These are phyloP conservation scores for Neotoxoptera formosana DNA, from an alignment of 1,140 invertebrate genomes.

Conservation along the genomic window DNA sequence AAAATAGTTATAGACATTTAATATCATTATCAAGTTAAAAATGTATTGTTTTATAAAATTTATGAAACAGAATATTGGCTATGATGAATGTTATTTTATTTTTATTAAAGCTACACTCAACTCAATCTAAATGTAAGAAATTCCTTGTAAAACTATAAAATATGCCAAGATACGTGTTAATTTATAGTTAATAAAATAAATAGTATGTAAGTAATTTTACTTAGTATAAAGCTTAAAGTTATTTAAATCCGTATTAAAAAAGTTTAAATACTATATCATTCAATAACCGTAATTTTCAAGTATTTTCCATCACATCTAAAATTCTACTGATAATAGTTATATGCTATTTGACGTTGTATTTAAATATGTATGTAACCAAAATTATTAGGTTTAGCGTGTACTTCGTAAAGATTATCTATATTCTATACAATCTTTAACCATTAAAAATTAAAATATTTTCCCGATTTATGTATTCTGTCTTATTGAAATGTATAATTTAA, in stretches of 20 bases:
- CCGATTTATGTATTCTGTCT: not conserved
- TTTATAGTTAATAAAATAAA: conserved; percentile 12
- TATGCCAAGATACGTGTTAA: not conserved
- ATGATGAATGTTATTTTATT: not conserved
- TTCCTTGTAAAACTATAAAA: conserved; percentile 31
- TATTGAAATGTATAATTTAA: conserved; percentile 24
- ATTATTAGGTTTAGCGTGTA: not conserved
- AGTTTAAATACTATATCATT: not conserved
- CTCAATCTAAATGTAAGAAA: not conserved
- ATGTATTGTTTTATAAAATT: not conserved
- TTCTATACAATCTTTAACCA: not conserved
- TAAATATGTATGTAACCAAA: conserved; percentile 1
- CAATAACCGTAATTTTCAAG: not conserved
- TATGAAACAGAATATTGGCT: not conserved
- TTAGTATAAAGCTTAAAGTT: not conserved
- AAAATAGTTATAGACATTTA: not conserved
- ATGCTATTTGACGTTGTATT: not conserved
- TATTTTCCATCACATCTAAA: not conserved
- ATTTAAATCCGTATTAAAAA: not conserved
- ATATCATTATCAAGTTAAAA: not conserved
- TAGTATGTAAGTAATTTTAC: conserved; percentile 2
- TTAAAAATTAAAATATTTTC: not conserved
- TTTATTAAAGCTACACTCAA: not conserved
- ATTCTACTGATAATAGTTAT: not conserved
- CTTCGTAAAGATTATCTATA: not conserved